These are phyloP conservation scores for Chlorops oryzae DNA, from an alignment of 1,140 invertebrate species.

Conservation along the genomic window DNA sequence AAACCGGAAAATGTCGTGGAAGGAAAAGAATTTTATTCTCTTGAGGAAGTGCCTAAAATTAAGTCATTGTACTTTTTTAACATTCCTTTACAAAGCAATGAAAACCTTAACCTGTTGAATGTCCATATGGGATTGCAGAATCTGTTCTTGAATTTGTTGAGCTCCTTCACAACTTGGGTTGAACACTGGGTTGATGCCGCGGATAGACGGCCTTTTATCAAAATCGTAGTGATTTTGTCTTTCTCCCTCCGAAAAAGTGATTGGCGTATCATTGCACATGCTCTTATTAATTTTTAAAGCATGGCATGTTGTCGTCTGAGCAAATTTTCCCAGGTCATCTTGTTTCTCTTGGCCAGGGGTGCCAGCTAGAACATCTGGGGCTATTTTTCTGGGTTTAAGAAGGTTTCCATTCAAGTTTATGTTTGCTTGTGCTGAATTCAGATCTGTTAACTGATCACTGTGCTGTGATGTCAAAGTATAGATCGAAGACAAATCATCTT, in stretches of 20 bases:
- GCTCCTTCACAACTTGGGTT: constrained; percentile 74
- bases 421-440: too few species aligned
- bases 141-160: constrained; percentile 72
- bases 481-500: constrained; percentile 62
- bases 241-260: constrained; percentile 59
- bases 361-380: constrained; percentile 71
- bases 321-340: constrained; percentile 77
- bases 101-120: too few species aligned
- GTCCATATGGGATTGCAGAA: too few species aligned
- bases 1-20: too few species aligned
- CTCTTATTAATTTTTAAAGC: constrained; percentile 75
- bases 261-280: constrained; percentile 54
- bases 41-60: too few species aligned
- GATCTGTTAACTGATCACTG: too few species aligned
- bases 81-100: too few species aligned
- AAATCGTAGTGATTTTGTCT: constrained; percentile 86
- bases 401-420: too few species aligned
- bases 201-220: constrained; percentile 75
- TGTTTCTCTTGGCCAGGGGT: constrained; percentile 56
- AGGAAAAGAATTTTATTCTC: too few species aligned
- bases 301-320: constrained; percentile 71
- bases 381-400: constrained; percentile 53
- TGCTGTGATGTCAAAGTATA: constrained; percentile 53
- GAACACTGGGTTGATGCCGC: constrained; percentile 55
- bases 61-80: too few species aligned